Evolutionary conservation across 1,140 invertebrate genomes (phyloP).

Genomic region (Conopomorpha cramerella): DNA sequence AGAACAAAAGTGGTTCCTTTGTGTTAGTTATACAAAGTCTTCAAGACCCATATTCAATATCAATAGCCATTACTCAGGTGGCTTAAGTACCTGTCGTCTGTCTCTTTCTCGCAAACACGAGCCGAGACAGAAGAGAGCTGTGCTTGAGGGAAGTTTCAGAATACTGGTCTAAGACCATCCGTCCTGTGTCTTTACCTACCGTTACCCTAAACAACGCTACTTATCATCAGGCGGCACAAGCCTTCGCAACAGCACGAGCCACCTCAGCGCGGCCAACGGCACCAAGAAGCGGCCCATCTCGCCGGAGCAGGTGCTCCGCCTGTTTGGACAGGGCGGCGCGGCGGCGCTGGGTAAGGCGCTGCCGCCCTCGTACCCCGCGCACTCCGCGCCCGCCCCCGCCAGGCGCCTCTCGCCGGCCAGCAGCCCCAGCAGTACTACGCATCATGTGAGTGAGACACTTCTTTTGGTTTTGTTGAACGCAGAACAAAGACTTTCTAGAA

Average conservation of each 20-base stretch:
- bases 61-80: too few species aligned
- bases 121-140: too few species aligned
- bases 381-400: conserved; percentile 30
- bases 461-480: background rate
- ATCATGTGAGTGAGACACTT: conserved; percentile 61
- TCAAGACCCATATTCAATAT: too few species aligned
- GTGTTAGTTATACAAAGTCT: too few species aligned
- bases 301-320: conserved; percentile 75
- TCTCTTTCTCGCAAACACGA: too few species aligned
- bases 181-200: too few species aligned
- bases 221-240: conserved; percentile 27
- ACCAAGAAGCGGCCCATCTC: conserved; percentile 75
- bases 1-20: too few species aligned
- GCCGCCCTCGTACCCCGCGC: conserved; percentile 35
- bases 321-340: conserved; percentile 63
- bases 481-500: background rate
- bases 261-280: conserved; percentile 47
- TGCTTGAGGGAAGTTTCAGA: too few species aligned
- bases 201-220: too few species aligned
- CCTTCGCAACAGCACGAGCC: conserved; percentile 41
- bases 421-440: conserved; percentile 73
- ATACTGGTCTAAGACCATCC: too few species aligned
- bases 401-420: conserved; percentile 69
- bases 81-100: too few species aligned
- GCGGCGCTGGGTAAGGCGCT: conserved; percentile 42